These are phyloP conservation scores for Thamnophis elegans DNA, from an alignment of 2,797 vertebrate species.

Conservation along the genomic window DNA sequence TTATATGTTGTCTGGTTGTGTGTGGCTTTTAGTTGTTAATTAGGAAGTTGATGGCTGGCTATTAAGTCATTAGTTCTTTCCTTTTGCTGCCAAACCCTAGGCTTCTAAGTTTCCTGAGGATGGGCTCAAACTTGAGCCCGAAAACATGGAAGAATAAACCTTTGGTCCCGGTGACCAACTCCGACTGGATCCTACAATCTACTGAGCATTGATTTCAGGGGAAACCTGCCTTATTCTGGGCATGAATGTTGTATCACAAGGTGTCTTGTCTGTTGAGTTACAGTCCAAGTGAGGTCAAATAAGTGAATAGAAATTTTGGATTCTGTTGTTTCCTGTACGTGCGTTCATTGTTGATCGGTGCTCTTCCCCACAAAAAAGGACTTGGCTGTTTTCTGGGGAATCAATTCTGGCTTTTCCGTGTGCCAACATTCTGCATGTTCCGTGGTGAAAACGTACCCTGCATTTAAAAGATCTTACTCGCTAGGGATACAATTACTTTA, in stretches of 20 bases:
- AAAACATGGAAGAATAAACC: background rate
- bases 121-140: background rate
- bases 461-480: background rate
- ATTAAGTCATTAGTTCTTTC: background rate
- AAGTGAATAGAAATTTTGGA: too few species aligned
- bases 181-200: background rate
- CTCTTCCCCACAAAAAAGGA: background rate
- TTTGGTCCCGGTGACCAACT: background rate
- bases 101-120: background rate
- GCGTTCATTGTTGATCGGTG: background rate
- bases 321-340: too few species aligned
- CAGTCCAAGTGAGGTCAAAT: background rate
- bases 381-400: background rate
- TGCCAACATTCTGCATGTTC: background rate
- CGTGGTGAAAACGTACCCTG: too few species aligned
- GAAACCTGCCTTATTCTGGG: background rate
- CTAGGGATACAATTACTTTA: too few species aligned
- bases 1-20: background rate
- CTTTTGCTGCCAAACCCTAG: background rate
- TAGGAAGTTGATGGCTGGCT: background rate
- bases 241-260: background rate
- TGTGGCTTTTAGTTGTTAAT: background rate
- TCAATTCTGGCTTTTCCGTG: background rate
- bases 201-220: background rate
- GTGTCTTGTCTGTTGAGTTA: background rate